A percentile compares a stretch with the other conserved stretches of the same genome.
Evolutionary conservation across 2,888 invertebrate genomes (phyloP).

Genomic region (Busseola fusca): DNA sequence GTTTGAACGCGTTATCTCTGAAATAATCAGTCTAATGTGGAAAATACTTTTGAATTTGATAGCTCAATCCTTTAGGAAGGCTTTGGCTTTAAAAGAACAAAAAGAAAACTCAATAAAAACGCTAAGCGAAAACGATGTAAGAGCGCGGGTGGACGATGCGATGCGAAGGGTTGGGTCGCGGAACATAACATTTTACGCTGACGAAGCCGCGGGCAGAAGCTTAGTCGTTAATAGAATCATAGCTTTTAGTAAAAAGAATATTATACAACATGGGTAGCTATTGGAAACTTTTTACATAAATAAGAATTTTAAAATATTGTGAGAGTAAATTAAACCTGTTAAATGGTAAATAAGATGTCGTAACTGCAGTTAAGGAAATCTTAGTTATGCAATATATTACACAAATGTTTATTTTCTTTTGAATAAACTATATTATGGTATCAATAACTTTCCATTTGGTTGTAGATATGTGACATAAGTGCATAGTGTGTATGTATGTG

Average conservation of each 20-base stretch:
- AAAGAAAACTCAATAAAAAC: not conserved
- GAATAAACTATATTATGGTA: not conserved
- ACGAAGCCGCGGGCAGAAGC: not conserved
- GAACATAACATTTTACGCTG: not conserved
- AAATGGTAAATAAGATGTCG: conserved; percentile 4
- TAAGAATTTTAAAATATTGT: not conserved
- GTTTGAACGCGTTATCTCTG: not conserved
- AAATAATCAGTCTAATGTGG: not conserved
- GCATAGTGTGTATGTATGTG: no score
- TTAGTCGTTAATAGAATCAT: not conserved
- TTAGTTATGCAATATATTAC: conserved; percentile 10
- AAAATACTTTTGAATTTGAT: not conserved
- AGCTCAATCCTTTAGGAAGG: not conserved
- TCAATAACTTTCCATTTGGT: not conserved
- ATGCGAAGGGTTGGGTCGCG: no score
- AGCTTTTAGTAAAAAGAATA: not conserved
- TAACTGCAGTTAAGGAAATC: not conserved
- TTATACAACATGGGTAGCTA: not conserved
- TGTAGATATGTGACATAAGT: not conserved
- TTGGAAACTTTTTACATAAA: conserved; percentile 2
- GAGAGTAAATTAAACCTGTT: not conserved
- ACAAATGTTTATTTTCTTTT: conserved; percentile 1
- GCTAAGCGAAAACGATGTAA: not conserved
- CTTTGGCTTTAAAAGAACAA: not conserved
- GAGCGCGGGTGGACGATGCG: no score